Base-by-base conservation (phyloP, 2,113 vertebrate genomes). In the Trachemys scripta region DNA sequence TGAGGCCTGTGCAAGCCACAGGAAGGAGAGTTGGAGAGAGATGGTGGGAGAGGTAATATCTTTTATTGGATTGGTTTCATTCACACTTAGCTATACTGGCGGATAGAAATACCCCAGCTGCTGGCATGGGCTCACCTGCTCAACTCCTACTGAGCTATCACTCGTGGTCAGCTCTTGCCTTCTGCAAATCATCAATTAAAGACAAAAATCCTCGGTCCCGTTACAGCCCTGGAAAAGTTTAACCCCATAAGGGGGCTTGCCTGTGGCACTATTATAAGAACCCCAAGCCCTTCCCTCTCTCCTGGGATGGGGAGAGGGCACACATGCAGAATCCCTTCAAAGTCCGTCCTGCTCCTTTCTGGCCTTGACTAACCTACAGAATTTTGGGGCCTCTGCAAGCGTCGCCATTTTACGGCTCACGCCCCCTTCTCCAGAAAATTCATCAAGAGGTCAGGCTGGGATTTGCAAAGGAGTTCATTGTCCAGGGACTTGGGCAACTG, bases 131-230 rank as follows among this genome's bases (percentile, higher is more conserved):
- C 17, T 69, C 31, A 5, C 31, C 78, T 13, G 65, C 51, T 9
- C 29, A 65, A 13, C 57, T 79, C 0, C n/a, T 76, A 47, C 65
- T n/a, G 29, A 24, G 8, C 83, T 80, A 42, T 42, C 0, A 0
- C 47, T 81, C 25, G 29, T 27, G 17, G 80, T 88, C 45, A 22
- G 22, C 25, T 94, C 92, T 93, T 54, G 16, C 87, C 82, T 93
- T 90, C 88, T 45, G 72, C 76, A 38, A 22, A 57, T 69, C 31
- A 4, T 16, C 35, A 72, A n/a, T n/a, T 17, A 19, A 38, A 82
- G 75, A 88, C 22, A 85, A 42, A 17, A 72, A 85, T 51, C 62
- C 72, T 49, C 1, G 2, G 27, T 14, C 42, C 24, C 6, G 24
- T 42, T 47, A 47, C 75, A 78, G 42, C 24, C 75, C 38, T 76